phyloP scores from a whole-genome alignment of 2,888 invertebrate species.

The Nephrotoma flavescens region DNA sequence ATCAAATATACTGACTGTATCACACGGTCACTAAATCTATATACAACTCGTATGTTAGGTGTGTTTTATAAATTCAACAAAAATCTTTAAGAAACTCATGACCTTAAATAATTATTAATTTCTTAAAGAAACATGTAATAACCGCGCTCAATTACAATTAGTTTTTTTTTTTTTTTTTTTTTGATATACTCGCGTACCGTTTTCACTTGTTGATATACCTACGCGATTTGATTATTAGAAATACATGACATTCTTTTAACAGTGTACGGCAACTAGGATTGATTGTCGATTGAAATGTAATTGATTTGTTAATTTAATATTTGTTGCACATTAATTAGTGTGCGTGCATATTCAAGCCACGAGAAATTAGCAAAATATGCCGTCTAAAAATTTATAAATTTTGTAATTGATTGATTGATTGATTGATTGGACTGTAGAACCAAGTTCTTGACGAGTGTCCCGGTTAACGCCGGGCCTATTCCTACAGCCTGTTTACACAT shows the following conservation, averaged over 20 bases:
- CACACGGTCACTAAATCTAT: not conserved
- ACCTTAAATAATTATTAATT: not conserved
- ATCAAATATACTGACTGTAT: not conserved
- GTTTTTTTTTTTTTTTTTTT: not conserved
- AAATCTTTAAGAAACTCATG: not conserved
- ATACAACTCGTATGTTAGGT: not conserved
- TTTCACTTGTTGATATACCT: not conserved
- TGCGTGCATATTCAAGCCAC: not conserved
- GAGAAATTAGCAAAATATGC: not conserved
- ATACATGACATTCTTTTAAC: not conserved
- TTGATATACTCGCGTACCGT: not conserved
- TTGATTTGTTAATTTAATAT: not conserved
- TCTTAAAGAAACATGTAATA: not conserved
- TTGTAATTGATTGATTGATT: too few relatives aligned
- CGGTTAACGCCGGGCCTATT: too few relatives aligned
- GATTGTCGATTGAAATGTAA: not conserved
- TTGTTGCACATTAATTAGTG: not conserved
- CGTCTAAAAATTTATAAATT: not conserved
- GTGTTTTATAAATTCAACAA: not conserved
- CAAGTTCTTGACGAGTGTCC: too few relatives aligned
- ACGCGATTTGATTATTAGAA: not conserved
- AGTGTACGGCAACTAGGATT: not conserved
- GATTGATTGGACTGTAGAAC: too few relatives aligned
- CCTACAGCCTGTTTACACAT: too few relatives aligned
- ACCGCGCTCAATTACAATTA: not conserved